phyloP scores from a whole-genome alignment of 1,140 invertebrate genomes.

The Heliconius hewitsoni region DNA sequence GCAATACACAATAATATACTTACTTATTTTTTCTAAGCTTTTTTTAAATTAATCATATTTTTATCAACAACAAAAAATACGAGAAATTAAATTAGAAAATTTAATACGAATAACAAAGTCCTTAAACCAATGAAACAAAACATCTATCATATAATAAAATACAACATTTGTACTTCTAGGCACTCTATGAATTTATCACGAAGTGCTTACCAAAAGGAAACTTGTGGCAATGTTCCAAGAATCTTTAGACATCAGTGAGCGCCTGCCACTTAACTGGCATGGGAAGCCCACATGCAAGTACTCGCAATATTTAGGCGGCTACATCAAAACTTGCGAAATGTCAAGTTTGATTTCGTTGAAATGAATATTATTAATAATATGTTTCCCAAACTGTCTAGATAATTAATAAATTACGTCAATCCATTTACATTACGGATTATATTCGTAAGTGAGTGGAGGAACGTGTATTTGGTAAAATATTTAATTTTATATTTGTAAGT shows the following conservation, averaged over 20 bases:
- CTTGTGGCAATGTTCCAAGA: conserved; percentile 10
- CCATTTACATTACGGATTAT: neutral
- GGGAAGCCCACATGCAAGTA: neutral
- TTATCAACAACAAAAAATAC: too few species aligned
- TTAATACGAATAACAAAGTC: too few species aligned
- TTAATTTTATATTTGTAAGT: neutral
- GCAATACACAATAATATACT: too few species aligned
- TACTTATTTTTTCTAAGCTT: too few species aligned
- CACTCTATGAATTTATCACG: neutral
- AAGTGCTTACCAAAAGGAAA: conserved; percentile 10
- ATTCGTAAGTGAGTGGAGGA: neutral
- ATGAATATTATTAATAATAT: neutral
- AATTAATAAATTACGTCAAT: neutral
- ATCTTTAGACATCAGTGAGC: neutral
- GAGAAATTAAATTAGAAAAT: too few species aligned
- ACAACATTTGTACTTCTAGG: neutral
- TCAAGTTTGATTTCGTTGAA: neutral
- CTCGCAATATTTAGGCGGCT: neutral
- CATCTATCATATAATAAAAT: neutral
- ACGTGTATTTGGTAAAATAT: neutral
- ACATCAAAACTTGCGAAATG: neutral
- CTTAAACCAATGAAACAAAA: neutral
- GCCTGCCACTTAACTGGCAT: neutral
- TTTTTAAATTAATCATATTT: too few species aligned
- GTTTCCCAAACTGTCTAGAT: neutral